phyloP scores from a whole-genome alignment of 1,140 invertebrate species.

The Antheraea mylitta region DNA sequence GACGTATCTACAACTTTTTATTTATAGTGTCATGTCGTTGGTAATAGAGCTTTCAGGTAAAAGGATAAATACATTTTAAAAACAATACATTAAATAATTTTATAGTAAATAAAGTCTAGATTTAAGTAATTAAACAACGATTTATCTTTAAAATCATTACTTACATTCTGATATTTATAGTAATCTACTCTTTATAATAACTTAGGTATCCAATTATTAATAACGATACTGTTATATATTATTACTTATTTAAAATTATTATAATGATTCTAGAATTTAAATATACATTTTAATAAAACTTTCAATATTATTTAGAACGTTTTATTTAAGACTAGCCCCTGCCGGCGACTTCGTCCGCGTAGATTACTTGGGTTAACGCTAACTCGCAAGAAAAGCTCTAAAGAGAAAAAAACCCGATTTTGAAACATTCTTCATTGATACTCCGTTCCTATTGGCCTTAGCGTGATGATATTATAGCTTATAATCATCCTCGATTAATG shows the following conservation, averaged over 20 bases:
- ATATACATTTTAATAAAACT: not conserved
- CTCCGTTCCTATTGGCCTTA: too few relatives aligned
- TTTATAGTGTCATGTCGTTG: too few relatives aligned
- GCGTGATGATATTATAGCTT: too few relatives aligned
- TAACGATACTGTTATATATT: not conserved
- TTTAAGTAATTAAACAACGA: not conserved
- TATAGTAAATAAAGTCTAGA: not conserved
- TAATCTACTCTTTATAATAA: not conserved
- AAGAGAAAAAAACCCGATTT: too few relatives aligned
- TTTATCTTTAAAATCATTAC: not conserved
- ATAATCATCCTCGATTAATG: too few relatives aligned
- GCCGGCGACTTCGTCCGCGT: too few relatives aligned
- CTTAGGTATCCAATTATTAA: not conserved
- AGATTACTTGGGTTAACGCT: too few relatives aligned
- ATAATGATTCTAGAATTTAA: not conserved
- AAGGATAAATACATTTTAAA: too few relatives aligned
- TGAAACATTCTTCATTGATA: too few relatives aligned
- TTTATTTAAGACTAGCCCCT: not conserved
- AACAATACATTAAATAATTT: not conserved
- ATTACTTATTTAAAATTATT: not conserved
- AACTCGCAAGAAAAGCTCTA: too few relatives aligned
- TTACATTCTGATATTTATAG: not conserved
- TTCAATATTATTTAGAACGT: not conserved
- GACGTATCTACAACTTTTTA: too few relatives aligned
- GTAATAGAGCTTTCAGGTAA: too few relatives aligned